Evolutionary conservation across 2,797 vertebrate genomes (phyloP).

Genomic region (Urosaurus nigricauda): DNA sequence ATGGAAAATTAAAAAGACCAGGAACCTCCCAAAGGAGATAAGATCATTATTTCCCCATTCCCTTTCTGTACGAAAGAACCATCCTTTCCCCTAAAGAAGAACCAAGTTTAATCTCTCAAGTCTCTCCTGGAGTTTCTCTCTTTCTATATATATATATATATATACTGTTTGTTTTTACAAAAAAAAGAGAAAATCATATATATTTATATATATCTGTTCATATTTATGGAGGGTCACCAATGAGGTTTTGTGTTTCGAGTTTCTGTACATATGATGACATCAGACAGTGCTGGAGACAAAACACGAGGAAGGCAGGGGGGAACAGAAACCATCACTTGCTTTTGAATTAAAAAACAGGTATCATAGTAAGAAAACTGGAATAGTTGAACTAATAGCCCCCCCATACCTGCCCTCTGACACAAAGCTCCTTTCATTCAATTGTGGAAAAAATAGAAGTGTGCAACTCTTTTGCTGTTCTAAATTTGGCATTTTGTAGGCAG

Average conservation of each 20-base stretch:
- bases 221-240: conserved; percentile 39
- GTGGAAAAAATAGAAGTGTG: conserved; percentile 32
- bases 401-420: conserved; percentile 37
- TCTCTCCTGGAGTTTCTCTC: conserved; percentile 34
- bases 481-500: conserved; percentile 47
- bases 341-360: conserved; percentile 27
- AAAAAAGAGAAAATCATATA: conserved; percentile 14
- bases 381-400: conserved; percentile 23
- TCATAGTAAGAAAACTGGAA: conserved; percentile 21
- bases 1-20: conserved; percentile 21
- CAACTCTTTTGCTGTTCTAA: conserved; percentile 36
- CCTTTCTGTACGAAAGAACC: conserved; percentile 47
- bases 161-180: conserved; percentile 19
- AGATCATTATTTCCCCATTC: background rate
- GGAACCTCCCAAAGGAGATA: conserved; percentile 28
- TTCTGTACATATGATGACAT: conserved; percentile 34
- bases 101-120: conserved; percentile 31
- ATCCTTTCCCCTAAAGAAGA: conserved; percentile 31
- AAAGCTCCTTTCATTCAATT: conserved; percentile 28
- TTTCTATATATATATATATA: conserved; percentile 10
- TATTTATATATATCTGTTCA: conserved; percentile 14
- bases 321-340: conserved; percentile 29
- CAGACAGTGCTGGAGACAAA: conserved; percentile 40
- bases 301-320: background rate
- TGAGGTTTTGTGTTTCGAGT: conserved; percentile 42